A percentile compares a stretch with the other conserved stretches of the same genome.
phyloP scores from a whole-genome alignment of 2,888 invertebrate species.

The Leptopilina myrica region DNA sequence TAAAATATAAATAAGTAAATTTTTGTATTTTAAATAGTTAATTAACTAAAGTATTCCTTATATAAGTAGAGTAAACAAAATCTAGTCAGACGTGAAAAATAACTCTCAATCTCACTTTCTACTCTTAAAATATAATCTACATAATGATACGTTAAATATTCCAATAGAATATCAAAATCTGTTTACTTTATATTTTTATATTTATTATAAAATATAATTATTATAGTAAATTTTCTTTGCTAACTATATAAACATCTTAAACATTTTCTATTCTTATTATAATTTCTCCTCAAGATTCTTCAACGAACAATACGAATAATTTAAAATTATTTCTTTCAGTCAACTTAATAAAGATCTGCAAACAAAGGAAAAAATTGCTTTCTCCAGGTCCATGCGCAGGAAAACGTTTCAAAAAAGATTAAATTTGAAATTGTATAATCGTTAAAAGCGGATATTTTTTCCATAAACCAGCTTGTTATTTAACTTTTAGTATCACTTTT shows the following conservation, averaged over 20 bases:
- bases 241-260: background rate
- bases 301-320: background rate
- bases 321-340: background rate
- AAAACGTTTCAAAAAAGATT: background rate
- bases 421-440: background rate
- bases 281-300: background rate
- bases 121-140: too few species aligned
- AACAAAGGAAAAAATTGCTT: background rate
- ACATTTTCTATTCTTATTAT: background rate
- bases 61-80: background rate
- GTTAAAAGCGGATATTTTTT: background rate
- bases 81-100: background rate
- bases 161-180: too few species aligned
- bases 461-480: background rate
- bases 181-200: too few species aligned
- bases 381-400: background rate
- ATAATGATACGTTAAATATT: too few species aligned
- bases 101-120: too few species aligned
- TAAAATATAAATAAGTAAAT: background rate
- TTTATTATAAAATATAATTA: too few species aligned
- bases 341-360: background rate
- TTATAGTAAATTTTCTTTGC: too few species aligned
- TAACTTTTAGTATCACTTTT: background rate
- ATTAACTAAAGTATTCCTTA: background rate
- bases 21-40: background rate